A percentile compares a stretch with the other conserved stretches of the same genome.
These are phyloP conservation scores for Apogon hyalosoma DNA, from an alignment of 2,797 vertebrate genomes.

Conservation along the genomic window DNA sequence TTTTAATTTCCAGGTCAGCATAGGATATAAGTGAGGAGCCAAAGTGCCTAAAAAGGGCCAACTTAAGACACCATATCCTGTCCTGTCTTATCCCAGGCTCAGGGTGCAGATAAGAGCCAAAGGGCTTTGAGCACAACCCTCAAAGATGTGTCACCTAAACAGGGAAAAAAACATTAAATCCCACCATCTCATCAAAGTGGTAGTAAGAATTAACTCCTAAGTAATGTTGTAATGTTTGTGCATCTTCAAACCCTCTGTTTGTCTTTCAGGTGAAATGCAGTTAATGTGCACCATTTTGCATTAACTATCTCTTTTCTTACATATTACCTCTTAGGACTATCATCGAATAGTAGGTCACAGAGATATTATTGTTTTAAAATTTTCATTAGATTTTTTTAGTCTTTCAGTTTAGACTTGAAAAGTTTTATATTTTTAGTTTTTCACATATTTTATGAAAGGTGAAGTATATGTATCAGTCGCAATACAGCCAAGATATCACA, in stretches of 20 bases:
- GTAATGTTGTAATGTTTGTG: conserved; percentile 13
- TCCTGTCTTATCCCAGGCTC: conserved; percentile 61
- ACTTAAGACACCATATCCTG: conserved; percentile 54
- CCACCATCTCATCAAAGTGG: conserved; percentile 41
- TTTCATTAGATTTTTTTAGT: too few relatives aligned
- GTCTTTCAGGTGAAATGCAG: background rate
- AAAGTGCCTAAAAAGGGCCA: conserved; percentile 62
- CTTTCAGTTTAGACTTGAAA: too few relatives aligned
- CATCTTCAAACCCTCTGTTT: conserved; percentile 9
- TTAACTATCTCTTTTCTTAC: background rate
- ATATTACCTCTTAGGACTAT: background rate
- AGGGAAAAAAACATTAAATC: conserved; percentile 45
- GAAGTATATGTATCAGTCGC: too few relatives aligned
- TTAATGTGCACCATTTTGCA: background rate
- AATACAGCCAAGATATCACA: too few relatives aligned
- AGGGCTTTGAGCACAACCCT: conserved; percentile 46
- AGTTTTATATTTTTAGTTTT: too few relatives aligned
- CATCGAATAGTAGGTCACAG: background rate
- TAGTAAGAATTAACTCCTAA: conserved; percentile 20
- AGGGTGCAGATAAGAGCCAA: conserved; percentile 59
- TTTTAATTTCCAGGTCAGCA: conserved; percentile 72
- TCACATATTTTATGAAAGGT: too few relatives aligned
- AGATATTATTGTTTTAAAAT: too few relatives aligned
- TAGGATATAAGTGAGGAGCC: conserved; percentile 59
- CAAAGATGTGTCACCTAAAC: conserved; percentile 45